Evolutionary conservation across 2,888 invertebrate genomes (phyloP).

Genomic region (Pristionchus arcanus): DNA sequence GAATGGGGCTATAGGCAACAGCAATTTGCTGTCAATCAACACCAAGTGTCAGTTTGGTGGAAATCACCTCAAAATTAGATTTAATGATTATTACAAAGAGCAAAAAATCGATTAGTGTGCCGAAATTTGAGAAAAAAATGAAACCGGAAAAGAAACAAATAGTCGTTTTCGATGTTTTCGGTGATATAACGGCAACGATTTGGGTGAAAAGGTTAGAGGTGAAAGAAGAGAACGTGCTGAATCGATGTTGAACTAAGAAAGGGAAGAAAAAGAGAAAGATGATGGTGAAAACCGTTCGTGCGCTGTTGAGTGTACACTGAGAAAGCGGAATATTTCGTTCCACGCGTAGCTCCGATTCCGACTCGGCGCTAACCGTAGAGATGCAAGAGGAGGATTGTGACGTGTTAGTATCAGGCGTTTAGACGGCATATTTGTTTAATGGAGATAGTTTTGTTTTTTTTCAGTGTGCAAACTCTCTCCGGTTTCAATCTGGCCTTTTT

Average conservation of each 20-base stretch:
- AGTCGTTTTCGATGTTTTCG: background rate
- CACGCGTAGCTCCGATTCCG: background rate
- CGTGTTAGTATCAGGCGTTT: background rate
- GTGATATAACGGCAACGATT: background rate
- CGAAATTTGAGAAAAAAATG: background rate
- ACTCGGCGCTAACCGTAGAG: background rate
- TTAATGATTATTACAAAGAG: background rate
- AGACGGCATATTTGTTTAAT: background rate
- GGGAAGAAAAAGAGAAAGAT: slow-evolving; percentile 21
- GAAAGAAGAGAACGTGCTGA: background rate
- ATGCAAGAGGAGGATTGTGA: background rate
- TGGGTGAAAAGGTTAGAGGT: background rate
- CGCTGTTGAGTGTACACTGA: slow-evolving; percentile 1
- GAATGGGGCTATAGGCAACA: background rate
- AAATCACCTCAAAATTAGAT: background rate
- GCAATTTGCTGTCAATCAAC: too few relatives aligned
- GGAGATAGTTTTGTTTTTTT: background rate
- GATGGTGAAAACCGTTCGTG: slow-evolving; percentile 8
- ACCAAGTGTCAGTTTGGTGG: too few relatives aligned
- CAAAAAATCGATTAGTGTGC: background rate
- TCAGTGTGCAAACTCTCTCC: background rate
- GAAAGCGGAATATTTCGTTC: slow-evolving; percentile 21
- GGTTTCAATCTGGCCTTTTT: background rate
- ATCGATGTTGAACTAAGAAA: slow-evolving; percentile 29
- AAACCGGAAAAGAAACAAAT: background rate